Evolutionary conservation across 2,113 vertebrate genomes (phyloP).

Genomic region (Poeciliopsis occidentalis): DNA sequence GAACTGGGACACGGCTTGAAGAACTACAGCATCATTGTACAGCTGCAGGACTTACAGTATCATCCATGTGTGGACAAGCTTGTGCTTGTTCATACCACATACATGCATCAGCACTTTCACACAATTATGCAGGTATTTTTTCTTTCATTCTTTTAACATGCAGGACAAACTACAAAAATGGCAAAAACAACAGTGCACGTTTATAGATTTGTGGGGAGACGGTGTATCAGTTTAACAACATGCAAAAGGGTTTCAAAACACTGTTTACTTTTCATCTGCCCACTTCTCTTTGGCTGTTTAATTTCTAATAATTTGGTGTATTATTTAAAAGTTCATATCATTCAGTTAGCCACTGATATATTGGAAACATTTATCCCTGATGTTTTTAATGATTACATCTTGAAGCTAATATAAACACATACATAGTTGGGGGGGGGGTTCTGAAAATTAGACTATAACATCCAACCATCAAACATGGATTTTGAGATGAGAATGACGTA

Average conservation of each 20-base stretch:
- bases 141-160: no score
- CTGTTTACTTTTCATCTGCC: constrained; percentile 59
- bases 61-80: constrained; percentile 6
- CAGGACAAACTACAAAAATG: constrained; percentile 3
- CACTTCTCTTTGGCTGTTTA: constrained; percentile 55
- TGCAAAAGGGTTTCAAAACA: constrained; percentile 59
- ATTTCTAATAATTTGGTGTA: background rate
- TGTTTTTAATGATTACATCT: no score
- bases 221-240: constrained; percentile 50
- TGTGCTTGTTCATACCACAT: background rate
- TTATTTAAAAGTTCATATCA: no score
- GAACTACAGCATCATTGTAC: background rate
- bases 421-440: no score
- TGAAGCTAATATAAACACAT: no score
- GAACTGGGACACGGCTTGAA: constrained; percentile 5
- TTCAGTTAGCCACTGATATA: no score
- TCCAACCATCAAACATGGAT: no score
- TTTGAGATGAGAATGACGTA: no score
- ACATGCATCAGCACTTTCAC: no score
- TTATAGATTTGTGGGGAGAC: constrained; percentile 47
- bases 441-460: no score
- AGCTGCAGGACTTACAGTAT: background rate
- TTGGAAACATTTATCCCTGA: no score
- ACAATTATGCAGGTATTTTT: no score
- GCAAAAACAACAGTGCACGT: constrained; percentile 46